These are phyloP conservation scores for Etheostoma nigrum DNA, from an alignment of 2,797 vertebrate genomes.

Conservation along the genomic window DNA sequence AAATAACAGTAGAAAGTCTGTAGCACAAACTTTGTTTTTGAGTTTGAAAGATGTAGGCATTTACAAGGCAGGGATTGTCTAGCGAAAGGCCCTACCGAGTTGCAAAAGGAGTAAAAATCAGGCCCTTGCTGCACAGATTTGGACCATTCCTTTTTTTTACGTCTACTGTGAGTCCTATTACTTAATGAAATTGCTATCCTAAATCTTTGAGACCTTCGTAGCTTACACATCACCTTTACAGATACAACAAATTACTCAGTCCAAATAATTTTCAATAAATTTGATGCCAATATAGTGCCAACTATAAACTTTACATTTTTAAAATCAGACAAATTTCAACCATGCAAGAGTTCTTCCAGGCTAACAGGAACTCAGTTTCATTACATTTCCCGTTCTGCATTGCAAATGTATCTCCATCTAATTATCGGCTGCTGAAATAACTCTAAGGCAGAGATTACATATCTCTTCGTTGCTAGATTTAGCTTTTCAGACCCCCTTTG, in stretches of 20 bases:
- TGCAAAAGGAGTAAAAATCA: neutral
- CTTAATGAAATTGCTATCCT: neutral
- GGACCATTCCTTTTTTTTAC: neutral
- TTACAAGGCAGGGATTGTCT: neutral
- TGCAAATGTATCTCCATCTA: neutral
- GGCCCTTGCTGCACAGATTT: neutral
- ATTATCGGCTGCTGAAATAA: neutral
- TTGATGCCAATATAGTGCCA: neutral
- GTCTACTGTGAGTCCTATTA: neutral
- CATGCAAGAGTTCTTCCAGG: neutral
- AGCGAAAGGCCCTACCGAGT: neutral
- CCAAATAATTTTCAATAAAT: neutral
- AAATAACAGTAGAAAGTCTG: neutral
- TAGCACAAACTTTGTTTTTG: no score
- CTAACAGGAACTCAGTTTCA: neutral
- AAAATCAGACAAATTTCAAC: neutral
- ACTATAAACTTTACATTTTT: neutral
- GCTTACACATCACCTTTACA: conserved; percentile 17
- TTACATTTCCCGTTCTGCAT: neutral
- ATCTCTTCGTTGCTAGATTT: no score
- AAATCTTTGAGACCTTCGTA: conserved; percentile 7
- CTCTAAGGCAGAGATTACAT: no score
- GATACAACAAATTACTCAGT: neutral
- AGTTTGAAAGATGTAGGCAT: neutral
- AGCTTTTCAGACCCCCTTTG: no score